Conservation (phyloP, 2,888 invertebrate genomes). For the Latrodectus hesperus region DNA sequence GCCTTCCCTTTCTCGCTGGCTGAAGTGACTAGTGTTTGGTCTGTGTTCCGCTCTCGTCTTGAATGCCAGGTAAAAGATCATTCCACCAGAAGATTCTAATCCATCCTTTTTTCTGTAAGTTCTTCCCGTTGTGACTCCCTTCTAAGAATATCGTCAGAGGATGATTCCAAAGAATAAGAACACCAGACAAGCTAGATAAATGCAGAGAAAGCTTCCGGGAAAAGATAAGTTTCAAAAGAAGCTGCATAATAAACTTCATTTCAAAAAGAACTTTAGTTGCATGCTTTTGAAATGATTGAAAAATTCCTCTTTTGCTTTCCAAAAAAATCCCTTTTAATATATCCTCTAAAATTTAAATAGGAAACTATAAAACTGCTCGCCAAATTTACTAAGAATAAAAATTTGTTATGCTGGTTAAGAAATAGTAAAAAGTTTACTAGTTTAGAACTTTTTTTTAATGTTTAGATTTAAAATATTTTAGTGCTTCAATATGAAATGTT, state of each 20-base stretch:
- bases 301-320: not conserved
- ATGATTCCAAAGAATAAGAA: not conserved
- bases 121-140: not conserved
- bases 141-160: not conserved
- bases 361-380: not conserved
- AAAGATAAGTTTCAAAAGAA: not conserved
- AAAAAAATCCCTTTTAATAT: not conserved
- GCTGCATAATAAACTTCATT: not conserved
- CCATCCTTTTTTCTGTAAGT: conserved; percentile 18
- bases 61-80: conserved; percentile 56
- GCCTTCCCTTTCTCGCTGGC: conserved; percentile 12
- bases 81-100: conserved; percentile 52
- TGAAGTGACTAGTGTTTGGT: conserved; percentile 38
- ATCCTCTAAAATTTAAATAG: too few species aligned
- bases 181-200: not conserved
- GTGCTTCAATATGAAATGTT: too few species aligned
- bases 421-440: not conserved
- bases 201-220: not conserved
- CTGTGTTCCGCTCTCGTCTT: conserved; percentile 17
- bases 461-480: too few species aligned
- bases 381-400: not conserved
- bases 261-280: not conserved
- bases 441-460: too few species aligned
- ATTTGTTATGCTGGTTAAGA: not conserved
- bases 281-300: not conserved